A percentile compares a stretch with the other conserved stretches of the same genome.
Evolutionary conservation across 2,888 invertebrate species (phyloP).

Genomic region (Ganaspis brasiliensis): DNA sequence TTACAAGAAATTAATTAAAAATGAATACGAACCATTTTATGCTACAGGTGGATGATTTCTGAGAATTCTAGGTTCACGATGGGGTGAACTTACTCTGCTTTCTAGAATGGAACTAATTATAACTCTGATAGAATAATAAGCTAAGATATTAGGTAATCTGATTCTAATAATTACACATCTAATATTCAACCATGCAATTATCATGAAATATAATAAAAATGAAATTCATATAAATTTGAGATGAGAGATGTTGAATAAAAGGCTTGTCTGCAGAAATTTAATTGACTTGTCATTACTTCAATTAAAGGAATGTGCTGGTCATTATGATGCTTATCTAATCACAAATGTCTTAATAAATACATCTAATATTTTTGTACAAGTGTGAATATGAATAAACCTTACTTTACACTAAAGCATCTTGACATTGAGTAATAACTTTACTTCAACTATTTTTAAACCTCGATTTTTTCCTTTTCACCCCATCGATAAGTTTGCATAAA

Average conservation of each 20-base stretch:
- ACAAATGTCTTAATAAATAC: slow-evolving; percentile 1
- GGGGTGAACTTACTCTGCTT: not conserved
- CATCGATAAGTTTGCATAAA: too few relatives aligned
- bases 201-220: not conserved
- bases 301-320: not conserved
- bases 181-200: not conserved
- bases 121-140: not conserved
- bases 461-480: too few relatives aligned
- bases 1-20: not conserved
- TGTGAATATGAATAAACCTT: slow-evolving; percentile 1
- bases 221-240: slow-evolving; percentile 3
- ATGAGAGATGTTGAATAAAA: not conserved
- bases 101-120: slow-evolving; percentile 23
- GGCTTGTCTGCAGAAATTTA: not conserved
- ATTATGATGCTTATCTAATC: slow-evolving; percentile 11
- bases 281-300: slow-evolving; percentile 18
- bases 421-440: too few relatives aligned
- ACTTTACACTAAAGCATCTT: not conserved
- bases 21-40: not conserved
- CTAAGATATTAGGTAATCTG: not conserved
- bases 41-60: not conserved
- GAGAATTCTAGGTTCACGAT: not conserved
- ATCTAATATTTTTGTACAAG: not conserved
- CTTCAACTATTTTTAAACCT: too few relatives aligned
- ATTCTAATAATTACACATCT: not conserved